A percentile compares a stretch with the other conserved stretches of the same genome.
Evolutionary conservation across 2,113 vertebrate species (phyloP).

Genomic region (Canis aureus): DNA sequence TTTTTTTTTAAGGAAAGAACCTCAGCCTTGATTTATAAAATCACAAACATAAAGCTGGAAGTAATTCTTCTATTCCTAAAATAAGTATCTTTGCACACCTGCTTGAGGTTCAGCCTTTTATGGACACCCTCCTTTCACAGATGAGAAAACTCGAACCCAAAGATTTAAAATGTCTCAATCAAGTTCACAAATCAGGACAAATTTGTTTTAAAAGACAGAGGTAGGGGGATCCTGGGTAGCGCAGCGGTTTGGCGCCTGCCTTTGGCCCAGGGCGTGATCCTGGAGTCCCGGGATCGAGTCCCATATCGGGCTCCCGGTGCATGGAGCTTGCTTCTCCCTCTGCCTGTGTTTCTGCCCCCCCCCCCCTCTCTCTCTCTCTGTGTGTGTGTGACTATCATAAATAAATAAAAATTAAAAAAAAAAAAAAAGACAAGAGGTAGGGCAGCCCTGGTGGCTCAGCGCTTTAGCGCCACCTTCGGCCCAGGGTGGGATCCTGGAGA

Average conservation of each 20-base stretch:
- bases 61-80: not conserved
- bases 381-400: too few relatives aligned
- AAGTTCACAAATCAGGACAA: constrained; percentile 44
- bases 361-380: too few relatives aligned
- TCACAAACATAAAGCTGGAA: constrained; percentile 39
- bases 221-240: not conserved
- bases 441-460: too few relatives aligned
- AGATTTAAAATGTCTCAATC: constrained; percentile 5
- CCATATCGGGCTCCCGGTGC: too few relatives aligned
- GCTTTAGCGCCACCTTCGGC: too few relatives aligned
- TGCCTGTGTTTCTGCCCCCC: too few relatives aligned
- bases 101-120: not conserved
- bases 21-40: constrained; percentile 23
- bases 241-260: too few relatives aligned
- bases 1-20: not conserved
- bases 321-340: too few relatives aligned
- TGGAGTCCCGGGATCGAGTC: accelerated
- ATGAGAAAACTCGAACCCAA: constrained; percentile 31
- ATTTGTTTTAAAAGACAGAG: constrained; percentile 36
- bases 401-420: too few relatives aligned
- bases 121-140: not conserved
- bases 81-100: not conserved
- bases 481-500: too few relatives aligned
- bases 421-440: not conserved
- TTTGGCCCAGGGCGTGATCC: too few relatives aligned